Base-by-base conservation (phyloP, 2,113 vertebrate species). In the Cinclus cinclus region DNA sequence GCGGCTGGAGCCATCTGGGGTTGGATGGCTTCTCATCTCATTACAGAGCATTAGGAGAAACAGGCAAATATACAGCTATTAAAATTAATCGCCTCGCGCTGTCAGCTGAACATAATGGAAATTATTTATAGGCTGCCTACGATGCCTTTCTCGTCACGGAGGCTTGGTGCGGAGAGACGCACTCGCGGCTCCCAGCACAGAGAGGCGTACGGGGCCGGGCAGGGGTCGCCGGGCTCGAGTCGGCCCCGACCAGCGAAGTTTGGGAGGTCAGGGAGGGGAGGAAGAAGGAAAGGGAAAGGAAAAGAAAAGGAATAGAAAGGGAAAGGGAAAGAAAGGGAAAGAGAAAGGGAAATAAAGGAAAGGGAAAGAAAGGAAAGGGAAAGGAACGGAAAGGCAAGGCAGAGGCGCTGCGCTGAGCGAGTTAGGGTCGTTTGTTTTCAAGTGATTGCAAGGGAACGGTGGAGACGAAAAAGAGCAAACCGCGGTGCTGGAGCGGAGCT, bases 41-140 rank as follows among this genome's bases (percentile, higher is more conserved):
- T 98, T 98, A 98, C 97, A 81, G 94, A 98, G 98, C 97, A 98
- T 98, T 98, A 98, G 98, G 97, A 98, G 98, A 98, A 97, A 97
- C 98, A 98, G 98, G 98, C 98, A 98, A 98, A 98, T 98, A 98
- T 98, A 97, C 98, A 98, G 98, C 98, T 98, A 98, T 98, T 98
- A 98, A 98, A 98, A 98, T 98, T 98, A 98, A 98, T 98, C 98
- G 98, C 97, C 98, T 98, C 97, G 97, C 98, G 98, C 98, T 98
- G 98, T 98, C 98, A 98, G 98, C 98, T 98, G 98, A 98, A 98
- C 98, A 98, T 97, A 98, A 98, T 98, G 97, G 98, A 98, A 98
- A 98, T 98, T 98, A 98, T 98, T 98, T 98, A 98, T 98, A 98
- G 98, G 98, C 98, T 98, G 98, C 98, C 97, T 98, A 97, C 97